Evolutionary conservation across 2,888 invertebrate species (phyloP).

Genomic region (Malachius bipustulatus): DNA sequence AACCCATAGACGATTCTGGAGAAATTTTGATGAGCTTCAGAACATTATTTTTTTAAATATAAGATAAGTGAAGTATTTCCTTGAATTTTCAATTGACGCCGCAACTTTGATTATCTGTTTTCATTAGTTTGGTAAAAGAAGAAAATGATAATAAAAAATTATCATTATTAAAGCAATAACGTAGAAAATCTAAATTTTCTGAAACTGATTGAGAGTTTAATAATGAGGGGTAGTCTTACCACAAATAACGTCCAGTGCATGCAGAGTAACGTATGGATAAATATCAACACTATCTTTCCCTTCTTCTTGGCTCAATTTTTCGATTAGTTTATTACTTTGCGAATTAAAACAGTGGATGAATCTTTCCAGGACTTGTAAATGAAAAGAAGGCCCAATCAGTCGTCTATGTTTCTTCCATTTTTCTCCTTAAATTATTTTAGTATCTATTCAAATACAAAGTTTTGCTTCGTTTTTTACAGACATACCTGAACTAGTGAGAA

Average conservation of each 20-base stretch:
- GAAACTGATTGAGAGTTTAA: too few relatives aligned
- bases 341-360: not conserved
- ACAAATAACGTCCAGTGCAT: slow-evolving; percentile 29
- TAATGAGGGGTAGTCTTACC: slow-evolving; percentile 24
- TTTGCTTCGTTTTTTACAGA: too few relatives aligned
- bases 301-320: slow-evolving; percentile 18
- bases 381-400: not conserved
- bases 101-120: too few relatives aligned
- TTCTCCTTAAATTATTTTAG: not conserved
- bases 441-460: too few relatives aligned
- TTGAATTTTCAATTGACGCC: too few relatives aligned
- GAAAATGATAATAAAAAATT: too few relatives aligned
- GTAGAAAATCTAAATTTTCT: too few relatives aligned
- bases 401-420: slow-evolving; percentile 5
- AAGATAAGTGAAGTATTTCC: too few relatives aligned
- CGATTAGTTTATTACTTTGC: slow-evolving; percentile 7
- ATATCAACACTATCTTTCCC: slow-evolving; percentile 26
- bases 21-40: too few relatives aligned
- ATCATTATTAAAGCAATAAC: too few relatives aligned
- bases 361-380: not conserved
- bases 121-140: too few relatives aligned
- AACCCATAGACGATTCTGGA: slow-evolving; percentile 77
- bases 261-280: slow-evolving; percentile 25
- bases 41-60: too few relatives aligned
- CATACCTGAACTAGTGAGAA: not conserved